Percentiles rank a stretch among this genome's conserved stretches.
Conservation (phyloP, 1,140 invertebrate species). For the Pseudoatta argentina region DNA sequence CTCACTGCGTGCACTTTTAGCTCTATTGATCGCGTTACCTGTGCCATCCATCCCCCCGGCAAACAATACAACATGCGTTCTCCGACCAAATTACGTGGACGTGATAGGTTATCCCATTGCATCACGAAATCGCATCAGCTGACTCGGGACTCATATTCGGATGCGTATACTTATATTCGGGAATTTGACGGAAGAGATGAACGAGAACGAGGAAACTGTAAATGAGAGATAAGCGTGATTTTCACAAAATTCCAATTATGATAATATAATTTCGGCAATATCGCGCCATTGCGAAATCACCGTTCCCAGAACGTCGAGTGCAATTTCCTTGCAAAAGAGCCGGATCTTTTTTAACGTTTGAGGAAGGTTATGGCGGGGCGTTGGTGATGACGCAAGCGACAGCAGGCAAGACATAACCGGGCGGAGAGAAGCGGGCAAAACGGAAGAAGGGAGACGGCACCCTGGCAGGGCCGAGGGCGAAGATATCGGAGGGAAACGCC, state of each 20-base stretch:
- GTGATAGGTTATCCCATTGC: not conserved
- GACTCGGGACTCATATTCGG: not conserved
- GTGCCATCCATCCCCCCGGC: conserved; percentile 24
- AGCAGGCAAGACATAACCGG: conserved; percentile 66
- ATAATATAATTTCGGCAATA: not conserved
- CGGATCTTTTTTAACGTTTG: conserved; percentile 39
- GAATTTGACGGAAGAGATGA: not conserved
- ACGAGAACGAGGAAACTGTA: not conserved
- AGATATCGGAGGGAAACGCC: conserved; percentile 58
- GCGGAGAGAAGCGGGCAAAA: conserved; percentile 61
- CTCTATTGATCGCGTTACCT: conserved; percentile 55
- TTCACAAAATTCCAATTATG: not conserved
- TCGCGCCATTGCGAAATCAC: not conserved
- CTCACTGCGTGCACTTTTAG: conserved; percentile 57
- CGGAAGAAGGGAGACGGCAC: conserved; percentile 74
- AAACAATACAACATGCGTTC: conserved; percentile 4
- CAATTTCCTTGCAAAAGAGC: conserved; percentile 18
- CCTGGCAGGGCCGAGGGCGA: conserved; percentile 40
- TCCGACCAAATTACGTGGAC: conserved; percentile 44
- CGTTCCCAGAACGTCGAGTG: not conserved
- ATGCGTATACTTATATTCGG: not conserved
- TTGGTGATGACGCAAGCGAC: conserved; percentile 70
- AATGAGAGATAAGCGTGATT: not conserved
- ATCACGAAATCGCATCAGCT: not conserved
- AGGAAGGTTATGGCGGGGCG: conserved; percentile 62